Evolutionary conservation across 2,797 vertebrate genomes (phyloP).

Genomic region (Siniperca obscura): DNA sequence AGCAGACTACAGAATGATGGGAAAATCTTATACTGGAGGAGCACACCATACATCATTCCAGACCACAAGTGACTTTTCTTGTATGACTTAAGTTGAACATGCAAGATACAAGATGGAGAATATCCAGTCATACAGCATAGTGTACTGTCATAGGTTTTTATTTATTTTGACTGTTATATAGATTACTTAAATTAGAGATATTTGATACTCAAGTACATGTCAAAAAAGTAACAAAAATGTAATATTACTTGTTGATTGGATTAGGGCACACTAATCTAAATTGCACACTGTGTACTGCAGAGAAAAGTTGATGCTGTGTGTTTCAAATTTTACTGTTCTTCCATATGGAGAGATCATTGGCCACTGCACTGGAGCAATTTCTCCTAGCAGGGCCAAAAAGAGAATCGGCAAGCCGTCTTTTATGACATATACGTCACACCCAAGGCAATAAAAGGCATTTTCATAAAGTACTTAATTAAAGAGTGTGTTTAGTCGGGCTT

Average conservation of each 20-base stretch:
- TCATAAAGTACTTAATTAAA: conserved; percentile 71
- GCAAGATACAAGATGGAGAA: background rate
- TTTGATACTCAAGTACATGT: background rate
- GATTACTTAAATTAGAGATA: background rate
- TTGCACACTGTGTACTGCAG: background rate
- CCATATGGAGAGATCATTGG: conserved; percentile 33
- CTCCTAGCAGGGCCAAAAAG: conserved; percentile 29
- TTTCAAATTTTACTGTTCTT: conserved; percentile 28
- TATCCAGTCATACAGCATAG: background rate
- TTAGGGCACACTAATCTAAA: conserved; percentile 1
- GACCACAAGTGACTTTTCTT: background rate
- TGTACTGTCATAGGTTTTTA: background rate
- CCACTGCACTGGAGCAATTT: conserved; percentile 30
- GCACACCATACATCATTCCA: background rate
- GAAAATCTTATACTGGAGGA: background rate
- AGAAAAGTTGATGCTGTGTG: conserved; percentile 30
- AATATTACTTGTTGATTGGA: conserved; percentile 9
- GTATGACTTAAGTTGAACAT: background rate
- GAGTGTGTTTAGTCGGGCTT: conserved; percentile 54
- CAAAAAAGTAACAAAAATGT: background rate
- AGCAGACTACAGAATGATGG: background rate
- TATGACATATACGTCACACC: conserved; percentile 52
- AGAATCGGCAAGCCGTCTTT: conserved; percentile 47
- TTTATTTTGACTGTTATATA: conserved; percentile 7
- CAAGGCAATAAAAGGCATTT: conserved; percentile 65